Evolutionary conservation across 2,888 invertebrate genomes (phyloP), one percentile per base, ranked within the genome.

Genomic region (Rhodophaea formosa): DNA sequence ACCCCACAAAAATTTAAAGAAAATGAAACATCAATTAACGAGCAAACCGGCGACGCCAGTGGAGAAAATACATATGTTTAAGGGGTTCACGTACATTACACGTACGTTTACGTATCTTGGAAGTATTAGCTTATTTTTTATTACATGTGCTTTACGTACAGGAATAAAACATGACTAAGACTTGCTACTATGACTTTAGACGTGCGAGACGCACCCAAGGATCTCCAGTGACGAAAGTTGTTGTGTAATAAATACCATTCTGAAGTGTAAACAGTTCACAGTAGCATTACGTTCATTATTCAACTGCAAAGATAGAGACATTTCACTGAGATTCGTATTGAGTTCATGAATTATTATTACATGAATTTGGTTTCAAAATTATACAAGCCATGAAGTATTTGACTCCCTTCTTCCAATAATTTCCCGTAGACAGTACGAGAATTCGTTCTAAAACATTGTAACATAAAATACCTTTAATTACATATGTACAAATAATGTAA

Each of bases 401-500:
- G 7, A 32, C 16, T 51, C 15, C 30, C 46, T 46, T 49, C 32
- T 49, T 16, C 15, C 49, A 32, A 47, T 32, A 51, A 30, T 44
- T 29, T 15, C 43, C 30, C 29, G 30, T 30, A 53, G 30, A 15
- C 44, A 44, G 30, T 53, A 51, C 32, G 35, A 39, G 32, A 35
- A 39, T 10, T 51, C 35, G 10, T 46, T 23, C 23, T 16, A 51
- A 32, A 51, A 51, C 35, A 74, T 71, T 71, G 72, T 72, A 80
- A 79, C 77, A 68, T 65, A 79, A 81, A 77, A 74, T 55, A 79
- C 69, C 70, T 76, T 80, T 84, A 85, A 84, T 88, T 87, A 87
- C 84, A 89, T 88, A 88, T 89, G 85, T 89, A 90, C 88, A 90
- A 76, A 80, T 79, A 81, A 82, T 78, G 80, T 78, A 80, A 83